These are phyloP conservation scores for Oreochromis spilurus DNA, from an alignment of 2,113 vertebrate genomes.

Conservation along the genomic window DNA sequence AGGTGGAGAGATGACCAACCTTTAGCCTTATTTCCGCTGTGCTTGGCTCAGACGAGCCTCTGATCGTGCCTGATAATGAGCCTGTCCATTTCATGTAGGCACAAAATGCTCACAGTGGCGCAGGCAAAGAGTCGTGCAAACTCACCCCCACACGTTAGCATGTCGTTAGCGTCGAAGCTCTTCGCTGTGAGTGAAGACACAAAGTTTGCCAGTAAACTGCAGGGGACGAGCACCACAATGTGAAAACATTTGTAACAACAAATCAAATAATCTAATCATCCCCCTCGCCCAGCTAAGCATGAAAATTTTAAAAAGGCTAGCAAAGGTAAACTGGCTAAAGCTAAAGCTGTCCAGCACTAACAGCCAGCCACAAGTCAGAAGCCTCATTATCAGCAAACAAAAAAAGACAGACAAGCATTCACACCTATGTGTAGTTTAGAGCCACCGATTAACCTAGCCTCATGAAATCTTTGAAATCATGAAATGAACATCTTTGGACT, in stretches of 20 bases:
- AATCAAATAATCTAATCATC: not conserved
- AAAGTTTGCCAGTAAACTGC: not conserved
- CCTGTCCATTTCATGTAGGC: not conserved
- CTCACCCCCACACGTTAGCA: not conserved
- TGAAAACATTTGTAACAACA: not conserved
- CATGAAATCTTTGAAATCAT: not conserved
- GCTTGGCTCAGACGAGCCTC: not conserved
- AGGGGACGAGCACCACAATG: fast-evolving
- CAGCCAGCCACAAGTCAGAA: not conserved
- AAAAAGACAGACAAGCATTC: not conserved
- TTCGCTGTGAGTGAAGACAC: not conserved
- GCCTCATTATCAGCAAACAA: not conserved
- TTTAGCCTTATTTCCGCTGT: not conserved
- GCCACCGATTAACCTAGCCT: not conserved
- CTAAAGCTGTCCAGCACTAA: not conserved
- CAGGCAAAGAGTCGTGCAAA: not conserved
- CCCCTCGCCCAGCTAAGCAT: not conserved
- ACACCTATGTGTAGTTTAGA: not conserved
- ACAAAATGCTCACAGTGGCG: not conserved
- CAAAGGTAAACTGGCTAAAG: not conserved
- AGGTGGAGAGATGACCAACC: not conserved
- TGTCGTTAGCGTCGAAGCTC: not conserved
- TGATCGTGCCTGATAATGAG: not conserved
- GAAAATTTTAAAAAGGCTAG: not conserved
- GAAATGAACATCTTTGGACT: not conserved